Conservation (phyloP, 2,888 invertebrate species). For the Phorcus lineatus region DNA sequence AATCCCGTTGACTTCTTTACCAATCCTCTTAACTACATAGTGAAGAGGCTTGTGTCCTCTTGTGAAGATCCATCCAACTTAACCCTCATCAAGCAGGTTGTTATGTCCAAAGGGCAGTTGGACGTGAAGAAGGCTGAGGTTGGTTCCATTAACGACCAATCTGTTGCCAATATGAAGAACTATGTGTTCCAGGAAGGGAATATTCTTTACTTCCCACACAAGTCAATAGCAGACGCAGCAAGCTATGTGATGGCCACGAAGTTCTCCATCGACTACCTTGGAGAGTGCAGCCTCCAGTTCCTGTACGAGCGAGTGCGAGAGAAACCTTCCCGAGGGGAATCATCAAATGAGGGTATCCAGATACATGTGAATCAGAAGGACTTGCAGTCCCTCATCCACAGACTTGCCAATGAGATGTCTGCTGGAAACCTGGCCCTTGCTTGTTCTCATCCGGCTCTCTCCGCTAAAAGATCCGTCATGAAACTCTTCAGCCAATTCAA, state of each 20-base stretch:
- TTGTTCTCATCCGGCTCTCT: not conserved
- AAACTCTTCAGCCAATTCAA: constrained; percentile 8
- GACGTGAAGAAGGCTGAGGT: not conserved
- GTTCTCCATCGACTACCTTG: constrained; percentile 15
- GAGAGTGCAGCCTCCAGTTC: constrained; percentile 5
- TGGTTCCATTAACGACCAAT: not conserved
- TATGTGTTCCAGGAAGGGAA: constrained; percentile 14
- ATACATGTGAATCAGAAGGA: constrained; percentile 10
- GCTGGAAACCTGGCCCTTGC: constrained; percentile 3
- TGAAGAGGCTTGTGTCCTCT: not conserved
- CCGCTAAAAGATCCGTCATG: not conserved
- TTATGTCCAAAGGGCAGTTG: constrained; percentile 11
- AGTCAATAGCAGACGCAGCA: constrained; percentile 8
- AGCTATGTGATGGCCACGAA: constrained; percentile 20
- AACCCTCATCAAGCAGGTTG: constrained; percentile 17
- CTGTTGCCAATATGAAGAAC: constrained; percentile 10
- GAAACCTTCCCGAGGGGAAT: not conserved
- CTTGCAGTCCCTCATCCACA: not conserved
- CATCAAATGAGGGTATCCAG: not conserved
- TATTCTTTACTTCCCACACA: constrained; percentile 9
- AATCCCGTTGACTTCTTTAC: constrained; percentile 10
- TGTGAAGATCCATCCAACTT: constrained; percentile 11
- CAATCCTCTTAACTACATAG: not conserved
- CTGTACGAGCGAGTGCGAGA: constrained; percentile 2
- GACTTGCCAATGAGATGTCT: constrained; percentile 5